phyloP scores from a whole-genome alignment of 2,888 invertebrate genomes.

The Cheilosia variabilis region DNA sequence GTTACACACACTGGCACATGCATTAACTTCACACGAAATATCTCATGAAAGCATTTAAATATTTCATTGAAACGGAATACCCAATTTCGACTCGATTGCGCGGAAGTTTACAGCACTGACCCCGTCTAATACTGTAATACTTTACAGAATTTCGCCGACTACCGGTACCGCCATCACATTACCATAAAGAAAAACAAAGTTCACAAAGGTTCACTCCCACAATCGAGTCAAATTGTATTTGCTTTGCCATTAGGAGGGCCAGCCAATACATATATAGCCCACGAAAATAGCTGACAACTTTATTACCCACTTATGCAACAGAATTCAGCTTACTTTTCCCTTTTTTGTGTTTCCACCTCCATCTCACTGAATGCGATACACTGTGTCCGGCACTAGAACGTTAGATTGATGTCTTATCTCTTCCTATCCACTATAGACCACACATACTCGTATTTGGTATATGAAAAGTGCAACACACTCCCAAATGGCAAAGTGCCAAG shows the following conservation, averaged over 20 bases:
- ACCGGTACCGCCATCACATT: too few relatives aligned
- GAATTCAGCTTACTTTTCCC: conserved; percentile 14
- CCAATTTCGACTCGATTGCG: too few relatives aligned
- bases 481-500: conserved; percentile 57
- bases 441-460: too few relatives aligned
- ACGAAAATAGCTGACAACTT: conserved; percentile 26
- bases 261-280: neutral
- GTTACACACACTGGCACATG: too few relatives aligned
- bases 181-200: neutral
- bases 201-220: conserved; percentile 7
- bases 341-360: conserved; percentile 1
- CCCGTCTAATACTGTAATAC: neutral
- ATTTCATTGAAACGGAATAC: too few relatives aligned
- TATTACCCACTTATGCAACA: conserved; percentile 45
- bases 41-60: too few relatives aligned
- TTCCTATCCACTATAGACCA: conserved; percentile 6
- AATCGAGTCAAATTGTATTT: neutral
- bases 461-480: conserved; percentile 56
- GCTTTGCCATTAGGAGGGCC: neutral
- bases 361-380: conserved; percentile 36
- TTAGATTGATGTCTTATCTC: conserved; percentile 25
- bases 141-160: neutral
- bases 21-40: too few relatives aligned
- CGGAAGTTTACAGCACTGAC: too few relatives aligned
- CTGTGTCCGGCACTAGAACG: conserved; percentile 25